A percentile compares a stretch with the other conserved stretches of the same genome.
These are phyloP conservation scores for Hoplodrina blanda DNA, from an alignment of 2,888 invertebrate species.

Conservation along the genomic window DNA sequence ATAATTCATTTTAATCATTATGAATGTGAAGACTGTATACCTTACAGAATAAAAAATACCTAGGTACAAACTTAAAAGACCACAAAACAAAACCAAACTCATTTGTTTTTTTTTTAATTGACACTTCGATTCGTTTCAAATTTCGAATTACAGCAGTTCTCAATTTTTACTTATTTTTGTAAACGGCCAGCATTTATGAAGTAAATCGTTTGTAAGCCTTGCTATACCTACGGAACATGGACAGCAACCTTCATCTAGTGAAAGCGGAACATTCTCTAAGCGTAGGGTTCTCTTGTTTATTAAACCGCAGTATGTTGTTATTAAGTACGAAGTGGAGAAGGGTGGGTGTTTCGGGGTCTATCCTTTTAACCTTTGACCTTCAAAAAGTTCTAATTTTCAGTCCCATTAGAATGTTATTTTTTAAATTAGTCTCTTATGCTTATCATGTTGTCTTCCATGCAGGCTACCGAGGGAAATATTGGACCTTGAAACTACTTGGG, in stretches of 20 bases:
- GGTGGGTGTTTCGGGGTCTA: not conserved
- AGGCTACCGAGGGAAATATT: too few species aligned
- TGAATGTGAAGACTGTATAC: too few species aligned
- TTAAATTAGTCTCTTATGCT: too few species aligned
- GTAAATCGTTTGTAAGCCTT: not conserved
- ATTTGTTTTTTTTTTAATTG: not conserved
- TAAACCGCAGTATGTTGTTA: conserved; percentile 43
- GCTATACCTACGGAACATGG: conserved; percentile 9
- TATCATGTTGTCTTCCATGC: too few species aligned
- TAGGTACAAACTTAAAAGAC: not conserved
- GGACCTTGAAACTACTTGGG: too few species aligned
- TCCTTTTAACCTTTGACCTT: not conserved
- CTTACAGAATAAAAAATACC: too few species aligned
- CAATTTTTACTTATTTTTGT: not conserved
- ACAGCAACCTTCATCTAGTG: conserved; percentile 10
- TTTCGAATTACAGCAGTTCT: not conserved
- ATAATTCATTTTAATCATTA: too few species aligned
- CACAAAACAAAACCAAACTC: too few species aligned
- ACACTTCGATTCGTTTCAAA: not conserved
- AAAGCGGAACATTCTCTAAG: conserved; percentile 15
- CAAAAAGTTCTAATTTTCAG: not conserved
- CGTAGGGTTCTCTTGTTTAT: conserved; percentile 28
- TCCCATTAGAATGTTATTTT: too few species aligned
- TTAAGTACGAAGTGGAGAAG: conserved; percentile 5
- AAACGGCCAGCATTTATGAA: not conserved